These are phyloP conservation scores for Tylochromis polylepis DNA, from an alignment of 2,113 vertebrate genomes.

Conservation along the genomic window DNA sequence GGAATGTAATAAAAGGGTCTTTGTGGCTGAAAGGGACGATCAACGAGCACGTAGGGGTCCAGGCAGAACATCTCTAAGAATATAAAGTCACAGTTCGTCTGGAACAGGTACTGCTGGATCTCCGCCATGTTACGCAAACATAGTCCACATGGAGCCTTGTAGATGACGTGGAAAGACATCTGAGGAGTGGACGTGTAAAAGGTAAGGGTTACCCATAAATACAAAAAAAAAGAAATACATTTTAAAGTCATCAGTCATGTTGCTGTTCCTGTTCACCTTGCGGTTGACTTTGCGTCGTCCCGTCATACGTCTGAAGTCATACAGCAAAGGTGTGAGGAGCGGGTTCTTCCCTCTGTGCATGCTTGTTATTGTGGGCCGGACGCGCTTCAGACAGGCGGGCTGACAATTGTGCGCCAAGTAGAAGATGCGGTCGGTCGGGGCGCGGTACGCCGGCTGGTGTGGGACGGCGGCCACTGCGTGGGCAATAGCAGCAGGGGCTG, in stretches of 20 bases:
- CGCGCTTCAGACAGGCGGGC: constrained; percentile 80
- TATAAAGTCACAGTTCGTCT: constrained; percentile 88
- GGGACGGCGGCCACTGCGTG: constrained; percentile 77
- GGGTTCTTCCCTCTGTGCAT: constrained; percentile 88
- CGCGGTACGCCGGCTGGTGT: constrained; percentile 82
- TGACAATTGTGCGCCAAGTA: constrained; percentile 87
- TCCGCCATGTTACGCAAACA: constrained; percentile 91
- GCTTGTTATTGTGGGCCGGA: constrained; percentile 72
- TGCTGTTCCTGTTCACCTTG: constrained; percentile 67
- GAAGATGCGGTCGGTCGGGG: constrained; percentile 91
- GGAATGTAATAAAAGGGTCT: constrained; percentile 91
- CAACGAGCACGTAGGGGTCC: constrained; percentile 94
- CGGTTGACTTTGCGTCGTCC: constrained; percentile 90
- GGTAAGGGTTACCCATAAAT: background rate
- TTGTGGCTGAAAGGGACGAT: constrained; percentile 90
- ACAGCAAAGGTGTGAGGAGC: constrained; percentile 87
- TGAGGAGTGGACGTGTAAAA: background rate
- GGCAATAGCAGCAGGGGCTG: background rate
- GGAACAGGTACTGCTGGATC: constrained; percentile 94
- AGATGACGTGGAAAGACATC: constrained; percentile 96
- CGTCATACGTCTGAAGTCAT: constrained; percentile 94
- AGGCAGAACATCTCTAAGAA: constrained; percentile 98
- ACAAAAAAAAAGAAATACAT: background rate
- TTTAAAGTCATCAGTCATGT: background rate
- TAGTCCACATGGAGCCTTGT: constrained; percentile 92